phyloP scores from a whole-genome alignment of 1,140 invertebrate species.

The Hyphantria cunea region DNA sequence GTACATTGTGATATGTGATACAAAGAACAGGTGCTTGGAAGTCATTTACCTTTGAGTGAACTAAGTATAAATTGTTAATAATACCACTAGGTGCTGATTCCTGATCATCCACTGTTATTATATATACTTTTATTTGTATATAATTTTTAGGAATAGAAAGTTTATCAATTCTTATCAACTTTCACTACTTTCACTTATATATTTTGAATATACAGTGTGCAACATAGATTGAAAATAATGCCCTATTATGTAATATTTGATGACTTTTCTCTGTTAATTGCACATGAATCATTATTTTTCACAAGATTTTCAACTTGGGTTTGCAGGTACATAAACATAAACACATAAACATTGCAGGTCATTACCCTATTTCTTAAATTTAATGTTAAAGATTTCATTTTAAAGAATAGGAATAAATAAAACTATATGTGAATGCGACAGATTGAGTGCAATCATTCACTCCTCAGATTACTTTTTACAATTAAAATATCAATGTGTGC shows the following conservation, averaged over 20 bases:
- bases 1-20: slow-evolving; percentile 32
- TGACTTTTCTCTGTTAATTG: not conserved
- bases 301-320: too few relatives aligned
- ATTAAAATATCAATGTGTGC: too few relatives aligned
- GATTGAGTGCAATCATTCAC: too few relatives aligned
- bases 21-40: slow-evolving; percentile 76
- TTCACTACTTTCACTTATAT: slow-evolving; percentile 70
- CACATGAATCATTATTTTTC: too few relatives aligned
- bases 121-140: slow-evolving; percentile 7
- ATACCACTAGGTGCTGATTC: slow-evolving; percentile 59
- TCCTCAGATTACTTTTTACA: too few relatives aligned
- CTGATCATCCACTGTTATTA: slow-evolving; percentile 31
- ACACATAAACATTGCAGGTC: too few relatives aligned
- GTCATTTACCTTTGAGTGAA: slow-evolving; percentile 78
- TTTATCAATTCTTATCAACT: slow-evolving; percentile 47
- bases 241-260: not conserved
- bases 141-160: slow-evolving; percentile 38
- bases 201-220: slow-evolving; percentile 25
- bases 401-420: too few relatives aligned
- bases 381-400: too few relatives aligned
- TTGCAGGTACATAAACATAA: too few relatives aligned
- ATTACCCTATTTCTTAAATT: too few relatives aligned
- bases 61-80: slow-evolving; percentile 62
- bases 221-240: not conserved
- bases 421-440: too few relatives aligned